Conservation (phyloP, 2,113 vertebrate genomes). For the Halichoerus grypus region DNA sequence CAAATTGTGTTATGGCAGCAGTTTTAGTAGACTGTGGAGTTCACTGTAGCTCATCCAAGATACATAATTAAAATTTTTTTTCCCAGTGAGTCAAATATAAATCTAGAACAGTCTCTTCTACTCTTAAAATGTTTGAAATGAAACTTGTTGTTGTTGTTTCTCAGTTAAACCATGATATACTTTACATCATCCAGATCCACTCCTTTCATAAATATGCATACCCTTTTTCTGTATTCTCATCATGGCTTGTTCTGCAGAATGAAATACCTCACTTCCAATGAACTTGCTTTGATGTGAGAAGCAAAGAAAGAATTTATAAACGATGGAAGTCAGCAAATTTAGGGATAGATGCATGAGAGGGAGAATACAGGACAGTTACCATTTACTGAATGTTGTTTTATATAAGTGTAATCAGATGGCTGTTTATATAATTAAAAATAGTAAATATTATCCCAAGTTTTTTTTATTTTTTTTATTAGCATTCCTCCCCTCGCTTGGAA, state of each 20-base stretch:
- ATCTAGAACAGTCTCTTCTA: not conserved
- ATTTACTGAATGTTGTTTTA: conserved; percentile 49
- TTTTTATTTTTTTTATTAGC: not conserved
- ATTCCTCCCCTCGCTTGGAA: not conserved
- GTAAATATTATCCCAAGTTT: not conserved
- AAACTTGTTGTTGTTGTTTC: not conserved
- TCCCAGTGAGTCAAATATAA: conserved; percentile 35
- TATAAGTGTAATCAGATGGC: conserved; percentile 16
- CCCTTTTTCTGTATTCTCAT: not conserved
- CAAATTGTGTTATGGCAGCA: conserved; percentile 15
- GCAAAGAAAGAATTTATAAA: conserved; percentile 26
- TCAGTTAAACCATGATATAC: not conserved
- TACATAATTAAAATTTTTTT: not conserved
- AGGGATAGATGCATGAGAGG: not conserved
- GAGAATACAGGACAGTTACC: not conserved
- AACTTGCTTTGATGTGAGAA: conserved; percentile 37
- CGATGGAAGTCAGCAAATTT: conserved; percentile 22
- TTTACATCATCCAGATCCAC: not conserved
- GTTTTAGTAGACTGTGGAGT: not conserved
- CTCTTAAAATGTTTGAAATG: conserved; percentile 43
- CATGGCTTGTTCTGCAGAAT: not conserved
- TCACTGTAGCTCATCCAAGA: conserved; percentile 49
- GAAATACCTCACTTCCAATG: conserved; percentile 27
- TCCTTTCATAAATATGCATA: conserved; percentile 7
- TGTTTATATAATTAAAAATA: conserved; percentile 42